These are phyloP conservation scores for Vandiemenella viatica DNA, from an alignment of 2,888 invertebrate genomes.

Conservation along the genomic window DNA sequence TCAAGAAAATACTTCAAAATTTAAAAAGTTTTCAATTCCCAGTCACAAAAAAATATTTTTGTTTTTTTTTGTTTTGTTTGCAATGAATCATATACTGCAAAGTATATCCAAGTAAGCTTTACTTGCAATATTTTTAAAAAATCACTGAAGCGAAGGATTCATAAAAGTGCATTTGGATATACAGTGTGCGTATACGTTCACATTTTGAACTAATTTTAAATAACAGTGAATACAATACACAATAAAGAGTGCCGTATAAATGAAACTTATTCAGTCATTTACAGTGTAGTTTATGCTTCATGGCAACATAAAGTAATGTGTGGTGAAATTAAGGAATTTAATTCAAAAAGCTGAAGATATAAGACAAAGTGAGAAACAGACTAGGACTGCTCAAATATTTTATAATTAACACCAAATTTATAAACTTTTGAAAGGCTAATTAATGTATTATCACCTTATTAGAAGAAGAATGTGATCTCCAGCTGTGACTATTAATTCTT, in stretches of 20 bases:
- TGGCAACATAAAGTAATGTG: constrained; percentile 26
- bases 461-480: constrained; percentile 3
- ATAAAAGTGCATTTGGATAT: constrained; percentile 17
- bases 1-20: too few species aligned
- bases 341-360: constrained; percentile 26
- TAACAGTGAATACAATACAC: constrained; percentile 17
- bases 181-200: constrained; percentile 17
- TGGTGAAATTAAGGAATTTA: constrained; percentile 25
- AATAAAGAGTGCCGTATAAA: constrained; percentile 42
- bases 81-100: constrained; percentile 17
- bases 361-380: constrained; percentile 13
- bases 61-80: neutral
- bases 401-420: constrained; percentile 10
- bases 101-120: constrained; percentile 19
- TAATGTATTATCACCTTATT: constrained; percentile 3
- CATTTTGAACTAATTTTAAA: constrained; percentile 12
- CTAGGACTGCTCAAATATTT: constrained; percentile 4
- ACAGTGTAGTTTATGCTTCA: constrained; percentile 19
- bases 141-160: constrained; percentile 5
- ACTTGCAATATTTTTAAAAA: constrained; percentile 6
- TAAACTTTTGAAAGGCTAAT: constrained; percentile 1
- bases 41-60: constrained; percentile 6
- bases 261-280: constrained; percentile 35
- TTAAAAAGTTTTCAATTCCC: constrained; percentile 3
- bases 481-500: neutral